Evolutionary conservation across 2,888 invertebrate species (phyloP).

Genomic region (Harmothoe impar): DNA sequence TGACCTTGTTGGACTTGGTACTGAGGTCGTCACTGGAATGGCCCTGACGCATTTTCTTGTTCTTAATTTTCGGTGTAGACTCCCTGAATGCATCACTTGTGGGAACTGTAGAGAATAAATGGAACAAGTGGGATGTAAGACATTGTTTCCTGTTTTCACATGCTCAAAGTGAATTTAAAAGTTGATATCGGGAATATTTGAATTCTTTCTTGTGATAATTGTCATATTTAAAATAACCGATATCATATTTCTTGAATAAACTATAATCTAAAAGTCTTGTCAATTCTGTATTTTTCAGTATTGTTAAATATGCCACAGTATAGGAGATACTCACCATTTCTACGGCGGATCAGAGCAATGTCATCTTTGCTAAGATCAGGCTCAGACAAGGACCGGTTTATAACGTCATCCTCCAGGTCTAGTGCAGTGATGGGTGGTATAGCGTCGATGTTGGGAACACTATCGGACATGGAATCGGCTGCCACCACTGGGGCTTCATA

Average conservation of each 20-base stretch:
- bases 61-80: constrained; percentile 42
- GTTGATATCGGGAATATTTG: too few species aligned
- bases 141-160: too few species aligned
- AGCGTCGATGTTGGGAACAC: constrained; percentile 35
- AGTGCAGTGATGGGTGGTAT: background rate
- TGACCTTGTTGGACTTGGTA: constrained; percentile 31
- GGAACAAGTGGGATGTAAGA: background rate
- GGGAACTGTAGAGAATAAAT: background rate
- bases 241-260: too few species aligned
- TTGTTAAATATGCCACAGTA: too few species aligned
- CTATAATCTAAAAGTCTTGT: too few species aligned
- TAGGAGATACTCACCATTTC: constrained; percentile 47
- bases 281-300: too few species aligned
- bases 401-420: background rate
- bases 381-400: constrained; percentile 52
- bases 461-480: background rate
- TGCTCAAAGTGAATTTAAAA: too few species aligned
- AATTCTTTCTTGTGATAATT: too few species aligned
- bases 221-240: too few species aligned
- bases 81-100: constrained; percentile 17
- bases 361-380: constrained; percentile 55
- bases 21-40: constrained; percentile 17
- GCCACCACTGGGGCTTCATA: background rate
- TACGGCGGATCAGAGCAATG: background rate
- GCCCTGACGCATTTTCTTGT: background rate